Evolutionary conservation across 1,140 invertebrate species (phyloP), one percentile per base, ranked within the genome.

Genomic region (Drosophila kikkawai): DNA sequence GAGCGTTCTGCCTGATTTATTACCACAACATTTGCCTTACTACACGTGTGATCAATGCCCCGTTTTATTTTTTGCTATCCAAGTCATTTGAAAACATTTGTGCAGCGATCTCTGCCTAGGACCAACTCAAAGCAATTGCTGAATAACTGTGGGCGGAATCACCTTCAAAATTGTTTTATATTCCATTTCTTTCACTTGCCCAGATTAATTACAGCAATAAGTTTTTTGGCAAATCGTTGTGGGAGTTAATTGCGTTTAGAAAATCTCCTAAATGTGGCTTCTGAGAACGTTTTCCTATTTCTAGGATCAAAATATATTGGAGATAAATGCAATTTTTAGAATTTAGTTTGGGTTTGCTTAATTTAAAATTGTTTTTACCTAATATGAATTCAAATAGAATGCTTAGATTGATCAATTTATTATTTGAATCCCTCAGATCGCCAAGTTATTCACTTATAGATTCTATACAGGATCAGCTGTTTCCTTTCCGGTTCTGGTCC

Each of bases 21-120:
- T 67, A 34, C 39, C 53, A 32, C 32, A 51, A 44, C 50, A 67
- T 53, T 56, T 53, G 17, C 53, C 26, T 17, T 17, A 32, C 45
- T 44, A 67, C 74, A 76, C 74, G 74, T 76, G 73, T 58, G 73
- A 68, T 68, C 50, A 29, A 34, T 67, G 41, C 41, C 29, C 19
- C 36, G 19, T 36, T 22, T 44, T 53, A 17, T 39, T 39, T 64
- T 50, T 39, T 68, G 64, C 67, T n/a, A 68, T 55, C 29, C 48
- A 73, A 73, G 45, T 57, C 66, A 47, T 71, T 71, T 71, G 9
- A 45, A 71, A 58, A 47, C 50, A 70, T 71, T 71, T 71, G n/a
- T 56, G 36, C 51, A 58, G 13, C 68, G 50, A 71, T 71, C 34
- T 36, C 34, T 17, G 34, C 22, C 39, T 19, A 13, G 19, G 19